Percentiles rank a stretch among this genome's conserved stretches.
These are phyloP conservation scores for Lottia gigantea DNA, from an alignment of 2,888 invertebrate genomes.

Conservation along the genomic window DNA sequence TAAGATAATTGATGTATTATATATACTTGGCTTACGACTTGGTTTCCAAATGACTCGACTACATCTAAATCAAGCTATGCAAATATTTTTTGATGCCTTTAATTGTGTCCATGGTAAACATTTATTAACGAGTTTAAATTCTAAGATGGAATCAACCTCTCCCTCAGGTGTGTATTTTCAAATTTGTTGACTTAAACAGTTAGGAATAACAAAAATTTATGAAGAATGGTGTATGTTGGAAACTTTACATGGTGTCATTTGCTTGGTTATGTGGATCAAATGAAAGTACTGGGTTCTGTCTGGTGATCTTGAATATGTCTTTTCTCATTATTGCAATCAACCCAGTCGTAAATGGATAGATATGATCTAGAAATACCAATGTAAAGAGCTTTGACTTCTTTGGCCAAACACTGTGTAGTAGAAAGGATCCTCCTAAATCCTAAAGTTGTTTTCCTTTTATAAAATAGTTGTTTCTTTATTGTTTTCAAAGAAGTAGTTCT, in stretches of 20 bases:
- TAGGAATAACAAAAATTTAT: too few relatives aligned
- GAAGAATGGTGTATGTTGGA: too few relatives aligned
- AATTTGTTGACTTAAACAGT: neutral
- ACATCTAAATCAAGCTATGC: slow-evolving; percentile 61
- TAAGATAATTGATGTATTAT: slow-evolving; percentile 84
- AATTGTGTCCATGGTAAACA: slow-evolving; percentile 42
- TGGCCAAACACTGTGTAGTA: neutral
- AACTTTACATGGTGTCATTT: too few relatives aligned
- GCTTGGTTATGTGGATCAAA: too few relatives aligned
- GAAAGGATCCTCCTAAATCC: too few relatives aligned
- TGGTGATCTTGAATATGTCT: too few relatives aligned
- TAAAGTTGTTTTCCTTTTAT: too few relatives aligned
- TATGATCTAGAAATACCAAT: neutral
- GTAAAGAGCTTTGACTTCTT: slow-evolving; percentile 1
- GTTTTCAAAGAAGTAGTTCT: too few relatives aligned
- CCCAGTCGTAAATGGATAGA: too few relatives aligned
- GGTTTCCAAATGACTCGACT: slow-evolving; percentile 71
- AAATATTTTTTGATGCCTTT: slow-evolving; percentile 65
- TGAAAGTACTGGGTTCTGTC: too few relatives aligned
- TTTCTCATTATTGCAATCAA: too few relatives aligned
- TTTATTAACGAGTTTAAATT: neutral
- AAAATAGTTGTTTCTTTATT: too few relatives aligned
- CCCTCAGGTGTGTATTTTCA: neutral
- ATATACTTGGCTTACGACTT: slow-evolving; percentile 73
- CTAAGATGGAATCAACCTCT: neutral